A percentile compares a stretch with the other conserved stretches of the same genome.
phyloP scores from a whole-genome alignment of 2,113 vertebrate species.

The Amazona vittata region DNA sequence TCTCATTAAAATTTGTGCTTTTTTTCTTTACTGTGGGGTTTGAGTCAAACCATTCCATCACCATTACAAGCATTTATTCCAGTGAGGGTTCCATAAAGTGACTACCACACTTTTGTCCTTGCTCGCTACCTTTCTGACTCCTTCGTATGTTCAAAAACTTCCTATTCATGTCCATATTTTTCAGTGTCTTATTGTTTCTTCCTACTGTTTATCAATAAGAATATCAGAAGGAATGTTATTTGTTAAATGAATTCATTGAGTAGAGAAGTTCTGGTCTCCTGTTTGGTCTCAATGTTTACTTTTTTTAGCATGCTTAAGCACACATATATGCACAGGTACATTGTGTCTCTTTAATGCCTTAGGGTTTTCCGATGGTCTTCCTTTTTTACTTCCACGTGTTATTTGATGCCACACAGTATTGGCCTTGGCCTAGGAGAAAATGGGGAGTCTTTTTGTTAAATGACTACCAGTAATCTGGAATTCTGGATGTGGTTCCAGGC shows the following conservation, averaged over 20 bases:
- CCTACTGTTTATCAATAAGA: neutral
- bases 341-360: neutral
- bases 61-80: neutral
- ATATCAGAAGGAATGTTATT: neutral
- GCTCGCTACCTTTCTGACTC: neutral
- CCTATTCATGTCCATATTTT: neutral
- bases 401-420: neutral
- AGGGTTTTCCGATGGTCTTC: neutral
- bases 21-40: neutral
- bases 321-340: rapidly evolving
- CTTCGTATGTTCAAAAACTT: neutral
- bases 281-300: neutral
- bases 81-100: neutral
- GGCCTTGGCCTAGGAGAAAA: neutral
- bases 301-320: neutral
- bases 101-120: neutral
- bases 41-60: neutral
- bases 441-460: neutral
- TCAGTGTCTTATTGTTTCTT: neutral
- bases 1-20: neutral
- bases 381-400: neutral
- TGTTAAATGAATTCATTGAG: neutral
- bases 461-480: neutral
- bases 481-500: neutral
- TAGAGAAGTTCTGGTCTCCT: neutral